Evolutionary conservation across 2,113 vertebrate species (phyloP), one percentile per base, ranked within the genome.

Genomic region (Eptatretus burgeri): DNA sequence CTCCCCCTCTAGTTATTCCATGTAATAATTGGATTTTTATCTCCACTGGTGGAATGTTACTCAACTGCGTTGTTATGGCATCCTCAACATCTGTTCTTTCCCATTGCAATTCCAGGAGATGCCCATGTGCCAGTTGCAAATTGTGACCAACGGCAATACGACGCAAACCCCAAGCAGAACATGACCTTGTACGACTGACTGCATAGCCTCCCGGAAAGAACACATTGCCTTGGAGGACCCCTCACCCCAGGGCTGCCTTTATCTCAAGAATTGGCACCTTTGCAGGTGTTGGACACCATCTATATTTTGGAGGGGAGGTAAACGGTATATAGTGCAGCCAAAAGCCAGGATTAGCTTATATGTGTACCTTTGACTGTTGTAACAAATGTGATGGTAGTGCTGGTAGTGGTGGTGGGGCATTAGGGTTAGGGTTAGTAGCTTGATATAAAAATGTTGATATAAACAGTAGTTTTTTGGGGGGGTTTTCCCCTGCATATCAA

Each of bases 201-300:
- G 81, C 62, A 66, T 94, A 66, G 70, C 71, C 19, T 93, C 93
- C 68, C 95, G 91, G 91, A 78, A 73, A 66, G 83, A 85, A 13
- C 77, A 81, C 70, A 81, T 82, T 62, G 70, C 73, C 65, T 76
- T 77, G 13, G 78, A 74, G 13, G 72, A 79, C 66, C 75, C 70
- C 1, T 93, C 86, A 4, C 69, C 81, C 1, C 76, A 73, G 50
- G 85, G 85, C 63, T 86, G 88, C 62, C 81, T 93, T 49, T 95
- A 96, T 64, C 80, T 96, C 12, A 96, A 96, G 74, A 88, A 95
- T 69, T 96, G 91, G 91, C 91, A 96, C 71, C 77, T 96, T 74
- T 73, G 75, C 74, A 88, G 84, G 91, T 96, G 73, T 69, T 50
- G 11, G 11, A 10, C 27, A 13, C 11, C 9, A 10, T 66, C 9